Conservation (phyloP, 2,888 invertebrate genomes). For the Synanthedon formicaeformis region DNA sequence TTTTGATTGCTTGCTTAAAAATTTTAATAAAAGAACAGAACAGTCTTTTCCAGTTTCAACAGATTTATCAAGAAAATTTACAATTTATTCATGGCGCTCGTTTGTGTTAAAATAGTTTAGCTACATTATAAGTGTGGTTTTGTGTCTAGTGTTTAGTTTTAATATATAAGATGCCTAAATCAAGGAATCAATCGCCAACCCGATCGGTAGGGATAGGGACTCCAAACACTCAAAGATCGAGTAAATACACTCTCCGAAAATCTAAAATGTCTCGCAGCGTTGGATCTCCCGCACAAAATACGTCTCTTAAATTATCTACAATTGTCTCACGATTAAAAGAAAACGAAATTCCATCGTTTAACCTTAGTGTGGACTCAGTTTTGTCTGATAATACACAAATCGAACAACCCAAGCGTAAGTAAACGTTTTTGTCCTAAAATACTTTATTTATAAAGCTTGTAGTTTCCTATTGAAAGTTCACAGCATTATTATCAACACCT, state of each 20-base stretch:
- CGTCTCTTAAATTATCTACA: conserved; percentile 30
- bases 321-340: conserved; percentile 27
- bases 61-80: too few species aligned
- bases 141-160: not conserved
- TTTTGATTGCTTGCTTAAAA: too few species aligned
- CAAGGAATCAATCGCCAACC: conserved; percentile 37
- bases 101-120: too few species aligned
- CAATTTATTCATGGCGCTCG: too few species aligned
- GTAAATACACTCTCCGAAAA: conserved; percentile 22
- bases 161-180: conserved; percentile 19
- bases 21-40: too few species aligned
- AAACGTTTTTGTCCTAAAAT: not conserved
- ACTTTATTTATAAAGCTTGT: not conserved
- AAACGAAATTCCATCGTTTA: conserved; percentile 25
- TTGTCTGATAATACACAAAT: conserved; percentile 47
- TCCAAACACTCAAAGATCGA: not conserved
- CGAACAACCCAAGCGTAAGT: conserved; percentile 48
- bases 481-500: too few species aligned
- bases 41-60: too few species aligned
- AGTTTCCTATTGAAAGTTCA: too few species aligned
- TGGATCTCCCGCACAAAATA: conserved; percentile 31
- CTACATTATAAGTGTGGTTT: not conserved
- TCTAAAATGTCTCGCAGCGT: conserved; percentile 25
- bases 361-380: conserved; percentile 34
- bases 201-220: conserved; percentile 31